These are phyloP conservation scores for Andrena bucephala DNA, from an alignment of 2,888 invertebrate genomes.

Conservation along the genomic window DNA sequence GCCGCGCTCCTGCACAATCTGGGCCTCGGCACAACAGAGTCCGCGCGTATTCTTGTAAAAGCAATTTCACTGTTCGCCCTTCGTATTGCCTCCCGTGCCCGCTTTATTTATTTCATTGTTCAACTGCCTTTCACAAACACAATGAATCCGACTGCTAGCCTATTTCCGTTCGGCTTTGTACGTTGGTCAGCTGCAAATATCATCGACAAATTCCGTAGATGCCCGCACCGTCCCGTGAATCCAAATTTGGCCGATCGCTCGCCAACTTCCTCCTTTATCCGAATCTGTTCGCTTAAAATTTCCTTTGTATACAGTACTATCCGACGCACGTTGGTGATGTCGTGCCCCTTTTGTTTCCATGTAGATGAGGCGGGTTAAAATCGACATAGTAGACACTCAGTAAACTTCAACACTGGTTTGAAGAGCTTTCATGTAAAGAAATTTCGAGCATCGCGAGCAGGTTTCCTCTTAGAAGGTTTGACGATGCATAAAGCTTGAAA, in stretches of 20 bases:
- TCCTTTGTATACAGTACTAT: too few species aligned
- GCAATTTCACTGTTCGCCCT: constrained; percentile 36
- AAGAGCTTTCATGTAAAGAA: too few species aligned
- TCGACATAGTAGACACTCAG: background rate
- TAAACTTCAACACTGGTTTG: too few species aligned
- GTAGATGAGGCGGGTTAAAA: too few species aligned
- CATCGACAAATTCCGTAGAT: constrained; percentile 34
- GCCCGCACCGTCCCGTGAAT: background rate
- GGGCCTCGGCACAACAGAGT: constrained; percentile 13
- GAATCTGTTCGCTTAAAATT: background rate
- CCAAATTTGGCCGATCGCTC: background rate
- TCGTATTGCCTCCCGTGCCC: constrained; percentile 20
- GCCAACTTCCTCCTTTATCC: background rate
- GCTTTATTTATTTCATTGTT: constrained; percentile 60
- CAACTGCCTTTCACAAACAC: constrained; percentile 41
- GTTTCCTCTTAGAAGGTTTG: background rate
- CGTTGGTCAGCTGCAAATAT: constrained; percentile 47
- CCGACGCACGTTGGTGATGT: background rate
- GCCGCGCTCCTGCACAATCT: background rate
- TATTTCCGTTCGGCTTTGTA: constrained; percentile 54
- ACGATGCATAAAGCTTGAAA: background rate
- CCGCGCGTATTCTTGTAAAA: constrained; percentile 59
- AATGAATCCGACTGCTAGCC: constrained; percentile 51
- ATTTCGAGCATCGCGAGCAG: too few species aligned
- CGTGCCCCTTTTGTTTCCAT: background rate